Evolutionary conservation across 2,113 vertebrate species (phyloP).

Genomic region (Ailuropoda melanoleuca): DNA sequence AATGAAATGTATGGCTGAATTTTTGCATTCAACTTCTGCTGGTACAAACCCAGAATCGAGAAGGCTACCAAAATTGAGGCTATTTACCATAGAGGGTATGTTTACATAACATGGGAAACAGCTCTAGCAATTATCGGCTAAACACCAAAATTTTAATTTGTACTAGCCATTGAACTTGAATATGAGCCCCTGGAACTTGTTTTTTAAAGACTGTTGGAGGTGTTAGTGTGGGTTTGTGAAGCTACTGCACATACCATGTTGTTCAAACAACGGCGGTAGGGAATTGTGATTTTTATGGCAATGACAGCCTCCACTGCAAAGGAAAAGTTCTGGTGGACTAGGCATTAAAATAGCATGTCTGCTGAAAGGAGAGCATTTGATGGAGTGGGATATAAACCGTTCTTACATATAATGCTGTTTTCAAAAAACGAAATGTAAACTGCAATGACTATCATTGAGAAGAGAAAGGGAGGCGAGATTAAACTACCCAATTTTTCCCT

Average conservation of each 20-base stretch:
- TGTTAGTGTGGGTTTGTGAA: not conserved
- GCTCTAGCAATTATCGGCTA: not conserved
- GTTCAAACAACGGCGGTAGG: slow-evolving; percentile 21
- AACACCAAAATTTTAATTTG: not conserved
- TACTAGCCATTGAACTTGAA: not conserved
- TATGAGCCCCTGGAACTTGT: not conserved
- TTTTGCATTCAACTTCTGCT: not conserved
- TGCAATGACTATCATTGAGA: not conserved
- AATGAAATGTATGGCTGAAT: not conserved
- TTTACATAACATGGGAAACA: not conserved
- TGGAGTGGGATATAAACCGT: not conserved
- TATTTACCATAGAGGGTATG: not conserved
- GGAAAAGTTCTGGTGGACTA: slow-evolving; percentile 27
- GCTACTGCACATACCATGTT: not conserved
- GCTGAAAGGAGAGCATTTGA: slow-evolving; percentile 36
- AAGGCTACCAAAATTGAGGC: not conserved
- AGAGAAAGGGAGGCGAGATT: not conserved
- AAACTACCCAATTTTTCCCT: not conserved
- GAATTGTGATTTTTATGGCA: slow-evolving; percentile 54
- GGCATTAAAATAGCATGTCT: slow-evolving; percentile 37
- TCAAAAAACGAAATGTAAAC: not conserved
- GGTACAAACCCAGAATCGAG: not conserved
- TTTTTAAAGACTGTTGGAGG: slow-evolving; percentile 3
- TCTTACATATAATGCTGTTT: slow-evolving; percentile 48
- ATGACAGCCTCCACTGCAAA: slow-evolving; percentile 43